Base-by-base conservation (phyloP, 2,113 vertebrate genomes). In the Dipodomys merriami region DNA sequence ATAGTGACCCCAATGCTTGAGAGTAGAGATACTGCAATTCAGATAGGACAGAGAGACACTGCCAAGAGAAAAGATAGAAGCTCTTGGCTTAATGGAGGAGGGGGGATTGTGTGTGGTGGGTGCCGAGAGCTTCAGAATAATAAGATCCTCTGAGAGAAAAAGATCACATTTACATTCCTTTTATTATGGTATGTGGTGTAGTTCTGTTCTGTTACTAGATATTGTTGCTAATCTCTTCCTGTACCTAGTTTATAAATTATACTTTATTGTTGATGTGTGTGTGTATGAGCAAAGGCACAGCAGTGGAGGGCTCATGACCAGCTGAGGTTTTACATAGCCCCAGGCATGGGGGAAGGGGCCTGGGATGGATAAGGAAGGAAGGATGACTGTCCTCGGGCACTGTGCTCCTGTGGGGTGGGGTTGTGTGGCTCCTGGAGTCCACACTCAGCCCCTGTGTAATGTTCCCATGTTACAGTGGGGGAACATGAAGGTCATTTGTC, bases 151-250 rank as follows among this genome's bases (percentile, higher is more conserved):
- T 53, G 77, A 87, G 83, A 86, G 53, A 65, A 27, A 69, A 49
- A 65, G 57, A 78, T 22, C 6, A 22, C 69, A 68, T 93, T 88
- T 82, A 35, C n/a, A 53, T 92, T 80, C n/a, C 91, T 72, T 79
- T 86, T 86, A 80, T 86, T 78, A 64, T n/a, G n/a, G 53, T 27
- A 29, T 29, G 79, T 69, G 53, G 86, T 35, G 57, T 74, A 81
- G 74, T 68, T 39, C 68, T 74, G 22, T 62, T 68, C 68, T 76
- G 60, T 87, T n/a, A 67, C 39, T 73, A 81, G 69, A 44, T 87
- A 86, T 80, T 86, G 12, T 86, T 64, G 35, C n/a, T 65, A 67
- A 60, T 60, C 71, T 73, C 83, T 81, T 60, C 49, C 35, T 80
- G 19, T 73, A 44, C 69, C n/a, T 65, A 76, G 23, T 39, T 46